A percentile compares a stretch with the other conserved stretches of the same genome.
Conservation (phyloP, 2,113 vertebrate genomes). For the Elachura formosa region DNA sequence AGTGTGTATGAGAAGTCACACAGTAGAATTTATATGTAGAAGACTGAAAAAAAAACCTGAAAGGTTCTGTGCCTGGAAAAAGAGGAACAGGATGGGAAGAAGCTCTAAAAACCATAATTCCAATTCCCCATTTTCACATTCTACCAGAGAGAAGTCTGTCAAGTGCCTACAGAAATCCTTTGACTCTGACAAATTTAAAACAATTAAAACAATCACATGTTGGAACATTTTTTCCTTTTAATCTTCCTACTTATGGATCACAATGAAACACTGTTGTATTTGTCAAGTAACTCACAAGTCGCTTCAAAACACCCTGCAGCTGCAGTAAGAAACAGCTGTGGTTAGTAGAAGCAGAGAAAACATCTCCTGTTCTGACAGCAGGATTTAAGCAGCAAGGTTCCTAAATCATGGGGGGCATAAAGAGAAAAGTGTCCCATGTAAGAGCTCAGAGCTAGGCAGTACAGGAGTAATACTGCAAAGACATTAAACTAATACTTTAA, state of each 20-base stretch:
- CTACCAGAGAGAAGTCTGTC: neutral
- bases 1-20: neutral
- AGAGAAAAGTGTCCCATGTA: neutral
- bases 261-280: neutral
- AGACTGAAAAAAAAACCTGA: neutral
- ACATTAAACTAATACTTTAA: neutral
- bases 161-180: neutral
- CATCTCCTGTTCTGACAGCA: neutral
- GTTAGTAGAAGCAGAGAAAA: neutral
- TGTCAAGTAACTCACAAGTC: neutral
- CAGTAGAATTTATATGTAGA: neutral
- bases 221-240: neutral
- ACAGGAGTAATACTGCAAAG: neutral
- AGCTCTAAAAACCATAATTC: neutral
- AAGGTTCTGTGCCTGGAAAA: neutral
- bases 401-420: neutral
- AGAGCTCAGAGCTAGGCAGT: neutral
- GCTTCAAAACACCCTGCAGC: neutral
- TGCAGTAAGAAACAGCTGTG: neutral
- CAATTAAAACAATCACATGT: neutral
- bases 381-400: neutral
- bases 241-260: neutral
- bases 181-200: neutral
- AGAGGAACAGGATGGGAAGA: neutral
- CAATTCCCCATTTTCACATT: neutral